Evolutionary conservation across 2,888 invertebrate genomes (phyloP), one percentile per base, ranked within the genome.

Genomic region (Aporophyla lueneburgensis): DNA sequence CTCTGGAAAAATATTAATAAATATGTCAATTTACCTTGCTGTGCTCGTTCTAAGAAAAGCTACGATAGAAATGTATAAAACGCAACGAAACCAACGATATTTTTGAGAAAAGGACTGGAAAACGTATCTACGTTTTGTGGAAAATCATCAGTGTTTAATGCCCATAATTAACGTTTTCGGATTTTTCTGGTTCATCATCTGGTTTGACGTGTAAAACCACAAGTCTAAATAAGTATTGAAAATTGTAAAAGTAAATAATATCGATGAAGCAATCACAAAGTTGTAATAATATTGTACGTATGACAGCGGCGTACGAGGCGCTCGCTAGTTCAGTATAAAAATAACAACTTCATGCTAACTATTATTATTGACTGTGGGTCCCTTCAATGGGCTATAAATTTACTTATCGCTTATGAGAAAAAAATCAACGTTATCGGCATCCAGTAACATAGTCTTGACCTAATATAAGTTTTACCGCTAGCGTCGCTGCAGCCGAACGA

Each of bases 1-100:
- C 98, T 98, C 99, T 99, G 97, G 94, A 97, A 91, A 83, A 71
- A 73, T n/a, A 61, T 0, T 19, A 63, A 43, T 12, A 46, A 70
- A 62, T 27, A 14, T 43, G 51, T 77, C n/a, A 63, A 21, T 65
- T 53, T 46, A 27, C 9, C 5, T 27, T 21, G 12, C 54, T 65
- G 16, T 24, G 21, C 6, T 16, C 16, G 56, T 59, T 63, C 49
- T 0, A 51, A n/a, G n/a, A 58, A 40, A 21, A 56, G 7, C 56
- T 56, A 16, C 5, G 9, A 58, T 24, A 12, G 6, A 24, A 14
- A 74, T 51, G 1, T n/a, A 27, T 40, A 14, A 4, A 46, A 12
- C 5, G 19, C 43, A 51, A 62, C 12, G 6, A 43, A 51, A 46
- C 12, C 1, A 46, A 66, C 49, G 7, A 27, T 21, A 9, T 43